Percentiles rank a stretch among this genome's conserved stretches.
Evolutionary conservation across 2,888 invertebrate species (phyloP).

Genomic region (Yponomeuta plumbellus): DNA sequence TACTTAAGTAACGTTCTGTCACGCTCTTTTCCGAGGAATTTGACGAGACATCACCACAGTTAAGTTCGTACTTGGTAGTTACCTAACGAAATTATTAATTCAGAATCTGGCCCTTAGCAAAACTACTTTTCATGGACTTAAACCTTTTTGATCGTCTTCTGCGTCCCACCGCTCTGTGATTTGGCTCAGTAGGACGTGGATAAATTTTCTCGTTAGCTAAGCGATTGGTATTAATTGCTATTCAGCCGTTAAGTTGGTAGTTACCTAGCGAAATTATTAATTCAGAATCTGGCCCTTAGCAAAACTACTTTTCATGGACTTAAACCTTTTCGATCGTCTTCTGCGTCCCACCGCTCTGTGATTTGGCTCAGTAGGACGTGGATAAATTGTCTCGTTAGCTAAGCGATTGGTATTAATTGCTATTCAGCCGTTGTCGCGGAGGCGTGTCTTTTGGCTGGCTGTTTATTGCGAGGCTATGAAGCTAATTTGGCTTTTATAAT

Average conservation of each 20-base stretch:
- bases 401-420: constrained; percentile 12
- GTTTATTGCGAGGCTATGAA: background rate
- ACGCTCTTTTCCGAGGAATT: no score
- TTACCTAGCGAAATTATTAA: no score
- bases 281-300: no score
- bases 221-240: constrained; percentile 12
- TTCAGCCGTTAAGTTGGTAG: background rate
- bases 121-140: no score
- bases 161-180: background rate
- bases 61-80: no score
- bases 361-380: background rate
- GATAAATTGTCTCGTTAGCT: constrained; percentile 12
- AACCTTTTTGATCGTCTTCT: background rate
- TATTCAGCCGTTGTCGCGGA: background rate
- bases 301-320: no score
- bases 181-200: background rate
- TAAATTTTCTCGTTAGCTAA: constrained; percentile 10
- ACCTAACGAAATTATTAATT: no score
- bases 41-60: no score
- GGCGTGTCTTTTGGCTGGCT: background rate
- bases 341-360: background rate
- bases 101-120: no score
- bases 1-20: no score
- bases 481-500: background rate
- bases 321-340: background rate